Percentiles rank a stretch among this genome's conserved stretches.
Conservation (phyloP, 2,888 invertebrate species). For the Schizaphis graminum region DNA sequence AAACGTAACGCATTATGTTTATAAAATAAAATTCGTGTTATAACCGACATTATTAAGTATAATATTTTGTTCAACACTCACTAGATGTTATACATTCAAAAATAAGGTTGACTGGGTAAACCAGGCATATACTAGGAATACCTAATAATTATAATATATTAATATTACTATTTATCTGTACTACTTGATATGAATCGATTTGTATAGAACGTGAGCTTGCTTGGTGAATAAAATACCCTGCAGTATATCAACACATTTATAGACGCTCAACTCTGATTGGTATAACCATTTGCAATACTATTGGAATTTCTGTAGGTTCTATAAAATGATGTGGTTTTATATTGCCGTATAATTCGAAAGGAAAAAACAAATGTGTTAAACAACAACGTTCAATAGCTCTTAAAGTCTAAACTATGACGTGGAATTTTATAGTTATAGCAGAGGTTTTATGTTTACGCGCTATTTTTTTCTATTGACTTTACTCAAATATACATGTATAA, state of each 20-base stretch:
- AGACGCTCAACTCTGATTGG: neutral
- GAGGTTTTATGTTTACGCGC: conserved; percentile 1
- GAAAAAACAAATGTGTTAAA: neutral
- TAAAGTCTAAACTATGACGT: neutral
- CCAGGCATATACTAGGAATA: neutral
- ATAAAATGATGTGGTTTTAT: neutral
- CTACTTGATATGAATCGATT: neutral
- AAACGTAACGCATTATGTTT: neutral
- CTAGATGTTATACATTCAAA: neutral
- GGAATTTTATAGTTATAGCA: neutral
- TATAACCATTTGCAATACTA: neutral
- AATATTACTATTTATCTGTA: neutral
- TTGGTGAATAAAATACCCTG: too few relatives aligned
- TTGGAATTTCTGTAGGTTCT: neutral
- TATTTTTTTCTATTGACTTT: neutral
- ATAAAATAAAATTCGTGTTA: neutral
- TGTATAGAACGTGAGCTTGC: neutral
- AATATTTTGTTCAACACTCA: neutral
- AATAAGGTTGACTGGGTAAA: neutral
- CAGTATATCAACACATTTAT: neutral
- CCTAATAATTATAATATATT: neutral
- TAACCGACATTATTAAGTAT: neutral
- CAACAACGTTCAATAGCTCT: neutral
- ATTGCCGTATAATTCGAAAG: neutral
- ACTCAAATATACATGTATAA: neutral